These are phyloP conservation scores for Nesogale talazaci DNA, from an alignment of 2,113 vertebrate genomes.

Conservation along the genomic window DNA sequence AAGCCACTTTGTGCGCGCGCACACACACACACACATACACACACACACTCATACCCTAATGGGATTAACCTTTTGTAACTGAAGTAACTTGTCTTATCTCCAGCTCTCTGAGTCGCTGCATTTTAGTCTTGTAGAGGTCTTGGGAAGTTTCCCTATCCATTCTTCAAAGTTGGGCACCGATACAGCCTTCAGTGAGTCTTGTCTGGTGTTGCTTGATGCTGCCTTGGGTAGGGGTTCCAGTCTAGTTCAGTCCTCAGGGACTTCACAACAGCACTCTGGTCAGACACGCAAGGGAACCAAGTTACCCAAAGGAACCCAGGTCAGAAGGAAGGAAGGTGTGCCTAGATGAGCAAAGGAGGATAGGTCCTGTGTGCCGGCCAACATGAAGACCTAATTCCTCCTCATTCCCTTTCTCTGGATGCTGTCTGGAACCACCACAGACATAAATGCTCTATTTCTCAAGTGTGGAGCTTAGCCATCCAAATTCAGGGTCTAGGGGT, in stretches of 20 bases:
- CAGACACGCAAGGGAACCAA: not conserved
- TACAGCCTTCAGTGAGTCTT: not conserved
- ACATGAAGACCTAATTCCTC: not conserved
- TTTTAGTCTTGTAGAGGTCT: not conserved
- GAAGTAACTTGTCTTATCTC: not conserved
- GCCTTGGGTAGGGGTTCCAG: not conserved
- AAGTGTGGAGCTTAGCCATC: not conserved
- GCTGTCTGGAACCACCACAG: not conserved
- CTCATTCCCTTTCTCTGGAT: not conserved
- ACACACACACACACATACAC: no score
- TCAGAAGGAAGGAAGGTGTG: not conserved
- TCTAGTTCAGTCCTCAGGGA: not conserved
- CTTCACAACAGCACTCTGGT: not conserved
- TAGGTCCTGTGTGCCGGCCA: not conserved
- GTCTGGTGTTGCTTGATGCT: not conserved
- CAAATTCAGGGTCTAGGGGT: not conserved
- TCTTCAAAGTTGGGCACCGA: not conserved
- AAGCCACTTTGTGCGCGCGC: no score
- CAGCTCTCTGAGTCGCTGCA: not conserved
- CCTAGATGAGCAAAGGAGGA: rapidly evolving
- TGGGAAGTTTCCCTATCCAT: not conserved
- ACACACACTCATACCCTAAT: no score
- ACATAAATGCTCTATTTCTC: not conserved
- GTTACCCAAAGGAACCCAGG: not conserved
- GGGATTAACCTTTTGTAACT: not conserved